Conservation (phyloP, 2,888 invertebrate species). For the Drosophila picticornis region DNA sequence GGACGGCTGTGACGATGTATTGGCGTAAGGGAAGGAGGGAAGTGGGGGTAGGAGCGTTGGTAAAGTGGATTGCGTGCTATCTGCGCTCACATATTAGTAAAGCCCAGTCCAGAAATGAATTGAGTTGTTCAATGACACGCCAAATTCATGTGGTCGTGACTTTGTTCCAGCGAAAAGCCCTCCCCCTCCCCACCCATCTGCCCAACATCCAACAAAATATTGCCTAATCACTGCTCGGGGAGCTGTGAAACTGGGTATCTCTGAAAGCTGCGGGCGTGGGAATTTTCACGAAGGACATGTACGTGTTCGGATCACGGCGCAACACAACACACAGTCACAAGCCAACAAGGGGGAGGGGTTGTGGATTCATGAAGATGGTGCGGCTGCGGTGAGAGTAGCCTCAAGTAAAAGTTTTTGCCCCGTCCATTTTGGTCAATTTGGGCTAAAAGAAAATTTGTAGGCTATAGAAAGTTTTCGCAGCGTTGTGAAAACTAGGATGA, state of each 20-base stretch:
- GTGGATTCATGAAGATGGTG: conserved; percentile 1
- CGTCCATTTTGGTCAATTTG: conserved; percentile 73
- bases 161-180: conserved; percentile 4
- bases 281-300: conserved; percentile 44
- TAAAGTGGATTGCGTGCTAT: conserved; percentile 32
- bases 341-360: not conserved
- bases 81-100: conserved; percentile 31
- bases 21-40: not conserved
- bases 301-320: conserved; percentile 46
- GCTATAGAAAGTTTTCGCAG: conserved; percentile 69
- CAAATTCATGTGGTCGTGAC: conserved; percentile 56
- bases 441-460: conserved; percentile 79
- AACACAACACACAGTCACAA: not conserved
- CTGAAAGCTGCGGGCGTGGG: conserved; percentile 38
- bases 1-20: not conserved
- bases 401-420: conserved; percentile 71
- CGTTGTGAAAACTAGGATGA: not conserved
- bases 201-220: conserved; percentile 45
- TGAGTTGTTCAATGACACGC: conserved; percentile 75
- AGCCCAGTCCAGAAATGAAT: conserved; percentile 36
- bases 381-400: conserved; percentile 65
- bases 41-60: not conserved
- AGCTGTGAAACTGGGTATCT: conserved; percentile 18
- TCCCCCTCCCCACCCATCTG: not conserved
- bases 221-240: conserved; percentile 76